Percentiles rank a stretch among this genome's conserved stretches.
Conservation (phyloP, 2,888 invertebrate genomes). For the Cephus spinipes region DNA sequence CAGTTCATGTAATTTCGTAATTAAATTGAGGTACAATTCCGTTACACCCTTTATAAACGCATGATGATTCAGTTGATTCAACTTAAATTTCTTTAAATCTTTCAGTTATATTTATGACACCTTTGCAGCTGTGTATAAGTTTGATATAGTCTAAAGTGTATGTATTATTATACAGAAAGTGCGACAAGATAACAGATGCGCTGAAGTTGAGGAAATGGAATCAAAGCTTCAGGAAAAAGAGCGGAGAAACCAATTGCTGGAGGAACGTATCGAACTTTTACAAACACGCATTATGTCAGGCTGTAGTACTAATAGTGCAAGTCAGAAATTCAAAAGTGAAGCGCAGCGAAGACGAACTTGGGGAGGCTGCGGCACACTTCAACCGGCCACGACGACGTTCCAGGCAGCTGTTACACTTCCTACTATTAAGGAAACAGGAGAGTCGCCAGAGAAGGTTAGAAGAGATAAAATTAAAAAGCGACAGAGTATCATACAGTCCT, state of each 20-base stretch:
- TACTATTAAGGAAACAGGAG: conserved; percentile 31
- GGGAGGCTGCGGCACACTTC: conserved; percentile 43
- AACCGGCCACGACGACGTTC: conserved; percentile 17
- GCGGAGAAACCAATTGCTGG: conserved; percentile 50
- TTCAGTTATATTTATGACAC: not conserved
- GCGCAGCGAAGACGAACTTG: conserved; percentile 58
- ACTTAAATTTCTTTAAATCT: not conserved
- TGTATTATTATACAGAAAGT: conserved; percentile 30
- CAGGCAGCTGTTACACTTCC: conserved; percentile 23
- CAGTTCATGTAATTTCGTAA: not conserved
- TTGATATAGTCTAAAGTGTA: not conserved
- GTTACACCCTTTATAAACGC: not conserved
- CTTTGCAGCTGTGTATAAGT: not conserved
- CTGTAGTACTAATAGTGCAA: conserved; percentile 23
- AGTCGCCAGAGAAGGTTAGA: conserved; percentile 3
- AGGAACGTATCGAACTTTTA: conserved; percentile 56
- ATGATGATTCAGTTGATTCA: not conserved
- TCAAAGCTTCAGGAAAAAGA: conserved; percentile 53
- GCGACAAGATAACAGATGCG: conserved; percentile 32
- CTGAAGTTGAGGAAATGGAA: conserved; percentile 49
- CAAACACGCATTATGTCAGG: conserved; percentile 54
- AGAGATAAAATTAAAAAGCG: conserved; percentile 29
- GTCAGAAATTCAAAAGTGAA: conserved; percentile 34
- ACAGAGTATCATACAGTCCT: conserved; percentile 38
- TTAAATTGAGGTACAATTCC: no score